Evolutionary conservation across 2,113 vertebrate species (phyloP).

Genomic region (Rhynchomys soricoides): DNA sequence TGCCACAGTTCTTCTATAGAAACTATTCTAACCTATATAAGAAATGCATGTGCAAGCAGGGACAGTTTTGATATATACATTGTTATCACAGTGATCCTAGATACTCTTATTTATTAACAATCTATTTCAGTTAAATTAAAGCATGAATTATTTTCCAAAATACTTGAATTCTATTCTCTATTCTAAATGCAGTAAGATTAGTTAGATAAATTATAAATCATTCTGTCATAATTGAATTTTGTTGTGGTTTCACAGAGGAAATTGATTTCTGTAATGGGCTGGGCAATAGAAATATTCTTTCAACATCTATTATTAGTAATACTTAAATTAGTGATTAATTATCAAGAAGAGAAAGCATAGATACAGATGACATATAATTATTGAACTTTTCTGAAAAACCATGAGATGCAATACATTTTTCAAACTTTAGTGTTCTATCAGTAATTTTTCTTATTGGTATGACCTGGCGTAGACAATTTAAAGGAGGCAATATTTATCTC

Average conservation of each 20-base stretch:
- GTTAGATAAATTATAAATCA: background rate
- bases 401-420: background rate
- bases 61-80: conserved; percentile 18
- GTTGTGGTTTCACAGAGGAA: background rate
- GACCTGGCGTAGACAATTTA: background rate
- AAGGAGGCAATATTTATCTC: background rate
- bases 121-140: background rate
- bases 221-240: background rate
- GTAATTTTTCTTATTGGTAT: background rate
- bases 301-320: background rate
- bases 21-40: background rate
- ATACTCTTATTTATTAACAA: background rate
- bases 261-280: background rate
- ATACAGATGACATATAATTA: background rate
- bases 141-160: background rate
- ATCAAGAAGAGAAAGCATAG: background rate
- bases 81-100: conserved; percentile 38
- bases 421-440: background rate
- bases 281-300: background rate
- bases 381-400: background rate
- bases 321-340: background rate
- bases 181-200: background rate
- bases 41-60: conserved; percentile 11
- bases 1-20: background rate
- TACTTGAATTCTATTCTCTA: background rate